Conservation (phyloP, 2,888 invertebrate genomes). For the Automeris io region DNA sequence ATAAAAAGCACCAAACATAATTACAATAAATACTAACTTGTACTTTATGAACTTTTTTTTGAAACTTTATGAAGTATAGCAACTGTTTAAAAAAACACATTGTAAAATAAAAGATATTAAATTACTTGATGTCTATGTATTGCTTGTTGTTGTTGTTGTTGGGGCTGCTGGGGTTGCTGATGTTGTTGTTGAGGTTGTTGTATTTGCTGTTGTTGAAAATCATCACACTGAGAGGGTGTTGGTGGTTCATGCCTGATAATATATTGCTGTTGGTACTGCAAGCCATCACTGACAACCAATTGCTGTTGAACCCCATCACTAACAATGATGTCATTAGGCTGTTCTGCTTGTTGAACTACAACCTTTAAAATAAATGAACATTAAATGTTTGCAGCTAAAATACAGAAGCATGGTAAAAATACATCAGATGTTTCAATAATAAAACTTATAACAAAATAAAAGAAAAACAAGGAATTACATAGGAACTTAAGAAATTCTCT, state of each 20-base stretch:
- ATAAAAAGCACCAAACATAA: not conserved
- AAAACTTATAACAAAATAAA: no score
- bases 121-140: slow-evolving; percentile 45
- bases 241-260: slow-evolving; percentile 67
- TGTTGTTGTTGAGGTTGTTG: slow-evolving; percentile 40
- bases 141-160: slow-evolving; percentile 39
- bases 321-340: slow-evolving; percentile 74
- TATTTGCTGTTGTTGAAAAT: slow-evolving; percentile 49
- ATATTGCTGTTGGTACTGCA: slow-evolving; percentile 69
- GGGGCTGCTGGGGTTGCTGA: slow-evolving; percentile 40
- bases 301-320: slow-evolving; percentile 65
- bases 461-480: no score
- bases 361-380: slow-evolving; percentile 40
- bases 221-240: slow-evolving; percentile 43
- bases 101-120: not conserved
- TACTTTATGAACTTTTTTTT: not conserved
- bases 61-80: not conserved
- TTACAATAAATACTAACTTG: no score
- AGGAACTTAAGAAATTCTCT: no score
- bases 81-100: no score
- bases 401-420: no score
- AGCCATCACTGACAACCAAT: slow-evolving; percentile 62
- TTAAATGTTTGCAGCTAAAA: no score
- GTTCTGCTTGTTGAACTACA: slow-evolving; percentile 73
- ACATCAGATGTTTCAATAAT: no score